Conservation (phyloP, 2,797 vertebrate species). For the Sarcoramphus papa region DNA sequence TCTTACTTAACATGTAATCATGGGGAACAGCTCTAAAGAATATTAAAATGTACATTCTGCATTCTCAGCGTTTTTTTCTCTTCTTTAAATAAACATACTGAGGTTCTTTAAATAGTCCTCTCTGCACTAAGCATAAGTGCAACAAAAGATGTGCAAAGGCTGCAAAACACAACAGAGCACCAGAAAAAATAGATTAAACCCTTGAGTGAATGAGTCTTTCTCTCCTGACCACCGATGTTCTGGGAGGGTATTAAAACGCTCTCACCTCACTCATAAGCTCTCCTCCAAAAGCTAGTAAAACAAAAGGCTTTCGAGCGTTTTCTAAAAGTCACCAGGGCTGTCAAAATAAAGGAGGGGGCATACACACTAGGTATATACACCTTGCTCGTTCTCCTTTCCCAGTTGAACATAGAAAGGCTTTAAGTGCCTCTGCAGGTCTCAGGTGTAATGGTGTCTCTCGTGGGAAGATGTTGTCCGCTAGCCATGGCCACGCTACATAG, state of each 20-base stretch:
- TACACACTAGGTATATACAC: neutral
- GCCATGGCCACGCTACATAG: fast-evolving
- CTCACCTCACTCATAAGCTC: neutral
- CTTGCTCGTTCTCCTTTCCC: neutral
- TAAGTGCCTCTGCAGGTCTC: neutral
- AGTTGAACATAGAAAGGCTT: neutral
- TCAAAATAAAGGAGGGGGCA: neutral
- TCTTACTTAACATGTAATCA: neutral
- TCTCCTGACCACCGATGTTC: neutral
- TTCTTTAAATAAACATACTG: conserved; percentile 11
- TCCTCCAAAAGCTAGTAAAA: neutral
- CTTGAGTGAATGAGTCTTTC: neutral
- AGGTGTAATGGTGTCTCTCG: neutral
- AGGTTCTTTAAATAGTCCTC: conserved; percentile 23
- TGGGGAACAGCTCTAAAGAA: neutral
- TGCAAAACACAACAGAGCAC: conserved; percentile 19
- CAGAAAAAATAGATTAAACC: neutral
- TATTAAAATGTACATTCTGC: neutral
- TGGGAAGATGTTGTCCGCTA: fast-evolving
- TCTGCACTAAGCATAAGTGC: neutral
- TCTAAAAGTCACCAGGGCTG: neutral
- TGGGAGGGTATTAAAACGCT: neutral
- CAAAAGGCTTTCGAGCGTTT: neutral
- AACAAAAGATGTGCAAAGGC: conserved; percentile 26
- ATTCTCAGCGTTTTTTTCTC: neutral